phyloP scores from a whole-genome alignment of 2,888 invertebrate species.

The Polydrusus tereticollis region DNA sequence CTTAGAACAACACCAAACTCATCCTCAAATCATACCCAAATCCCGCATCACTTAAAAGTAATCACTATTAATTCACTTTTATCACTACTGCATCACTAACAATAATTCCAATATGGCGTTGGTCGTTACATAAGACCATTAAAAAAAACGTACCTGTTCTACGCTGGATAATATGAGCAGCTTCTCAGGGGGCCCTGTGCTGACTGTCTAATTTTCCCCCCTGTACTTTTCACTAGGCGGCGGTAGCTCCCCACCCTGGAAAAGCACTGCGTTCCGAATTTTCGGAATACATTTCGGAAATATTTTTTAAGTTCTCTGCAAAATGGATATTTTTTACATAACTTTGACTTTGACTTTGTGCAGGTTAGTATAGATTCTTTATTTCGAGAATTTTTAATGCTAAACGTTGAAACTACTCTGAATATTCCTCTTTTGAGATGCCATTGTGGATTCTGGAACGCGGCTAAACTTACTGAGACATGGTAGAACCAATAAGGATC shows the following conservation, averaged over 20 bases:
- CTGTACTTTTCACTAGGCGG: constrained; percentile 28
- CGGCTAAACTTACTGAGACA: constrained; percentile 9
- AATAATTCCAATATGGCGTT: constrained; percentile 33
- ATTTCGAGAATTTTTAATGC: no score
- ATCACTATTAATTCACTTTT: constrained; percentile 26
- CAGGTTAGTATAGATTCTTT: no score
- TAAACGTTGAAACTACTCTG: no score
- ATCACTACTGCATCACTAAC: constrained; percentile 22
- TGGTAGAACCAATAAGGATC: constrained; percentile 18
- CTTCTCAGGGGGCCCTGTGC: constrained; percentile 70
- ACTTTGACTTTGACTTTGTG: no score
- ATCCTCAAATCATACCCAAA: constrained; percentile 6
- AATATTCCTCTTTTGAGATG: neutral
- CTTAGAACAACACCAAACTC: neutral
- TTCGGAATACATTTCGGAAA: neutral
- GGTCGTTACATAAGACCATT: constrained; percentile 40
- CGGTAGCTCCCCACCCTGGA: constrained; percentile 34
- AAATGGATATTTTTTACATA: no score
- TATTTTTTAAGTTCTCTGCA: no score
- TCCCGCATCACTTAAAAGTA: constrained; percentile 11
- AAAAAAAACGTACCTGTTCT: constrained; percentile 64
- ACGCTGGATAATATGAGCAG: constrained; percentile 67
- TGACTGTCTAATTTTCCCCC: constrained; percentile 69
- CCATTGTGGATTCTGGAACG: constrained; percentile 2
- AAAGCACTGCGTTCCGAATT: constrained; percentile 25